Percentiles rank a stretch among this genome's conserved stretches.
Evolutionary conservation across 2,797 vertebrate species (phyloP).

Genomic region (Sylvilagus floridanus): DNA sequence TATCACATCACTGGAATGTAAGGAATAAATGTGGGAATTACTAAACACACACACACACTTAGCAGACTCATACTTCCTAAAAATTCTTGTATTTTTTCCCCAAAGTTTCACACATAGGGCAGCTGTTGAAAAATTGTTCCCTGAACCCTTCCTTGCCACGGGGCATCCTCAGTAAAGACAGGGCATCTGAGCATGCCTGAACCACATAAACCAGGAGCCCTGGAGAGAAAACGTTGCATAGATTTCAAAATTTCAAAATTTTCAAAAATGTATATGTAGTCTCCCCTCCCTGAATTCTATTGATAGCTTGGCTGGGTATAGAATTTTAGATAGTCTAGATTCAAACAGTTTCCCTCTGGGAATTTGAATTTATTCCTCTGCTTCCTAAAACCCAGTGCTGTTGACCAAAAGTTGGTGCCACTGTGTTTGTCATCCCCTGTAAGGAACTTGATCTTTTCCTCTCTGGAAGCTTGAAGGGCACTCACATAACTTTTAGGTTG

Average conservation of each 20-base stretch:
- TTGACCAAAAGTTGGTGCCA: neutral
- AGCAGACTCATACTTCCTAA: neutral
- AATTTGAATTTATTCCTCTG: neutral
- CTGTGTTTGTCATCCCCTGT: neutral
- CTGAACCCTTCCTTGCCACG: neutral
- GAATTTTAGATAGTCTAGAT: neutral
- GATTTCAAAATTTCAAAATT: no score
- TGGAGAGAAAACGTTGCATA: neutral
- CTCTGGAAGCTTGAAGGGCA: neutral
- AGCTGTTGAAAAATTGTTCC: neutral
- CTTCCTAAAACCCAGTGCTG: neutral
- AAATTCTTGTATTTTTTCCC: slow-evolving; percentile 11
- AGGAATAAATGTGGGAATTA: slow-evolving; percentile 1
- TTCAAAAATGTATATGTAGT: no score
- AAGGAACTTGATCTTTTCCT: neutral
- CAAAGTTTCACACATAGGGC: neutral
- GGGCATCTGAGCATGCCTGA: no score
- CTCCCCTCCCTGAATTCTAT: neutral
- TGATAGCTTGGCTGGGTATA: neutral
- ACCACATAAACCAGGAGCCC: accelerated
- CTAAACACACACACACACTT: neutral
- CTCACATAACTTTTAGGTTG: neutral
- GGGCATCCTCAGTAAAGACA: neutral
- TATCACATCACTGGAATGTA: neutral
- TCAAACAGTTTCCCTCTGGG: neutral